A percentile compares a stretch with the other conserved stretches of the same genome.
These are phyloP conservation scores for Lordiphosa collinella DNA, from an alignment of 1,140 invertebrate species.

Conservation along the genomic window DNA sequence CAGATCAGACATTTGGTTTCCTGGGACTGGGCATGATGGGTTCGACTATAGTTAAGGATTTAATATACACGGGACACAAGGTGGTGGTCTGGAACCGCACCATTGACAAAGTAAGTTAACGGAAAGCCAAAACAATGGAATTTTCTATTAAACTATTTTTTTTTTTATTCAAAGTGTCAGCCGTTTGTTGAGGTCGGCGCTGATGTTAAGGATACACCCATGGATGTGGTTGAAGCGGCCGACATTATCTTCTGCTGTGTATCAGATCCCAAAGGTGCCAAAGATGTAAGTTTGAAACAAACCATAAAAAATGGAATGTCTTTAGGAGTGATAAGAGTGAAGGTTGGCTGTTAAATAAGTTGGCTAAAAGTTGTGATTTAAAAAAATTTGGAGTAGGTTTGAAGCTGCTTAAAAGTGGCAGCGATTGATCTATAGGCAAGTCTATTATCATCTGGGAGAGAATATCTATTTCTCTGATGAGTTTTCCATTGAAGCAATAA, in stretches of 20 bases:
- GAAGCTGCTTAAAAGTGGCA: too few relatives aligned
- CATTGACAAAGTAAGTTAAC: constrained; percentile 88
- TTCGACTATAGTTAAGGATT: constrained; percentile 96
- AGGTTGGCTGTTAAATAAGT: too few relatives aligned
- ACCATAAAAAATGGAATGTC: too few relatives aligned
- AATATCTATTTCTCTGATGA: too few relatives aligned
- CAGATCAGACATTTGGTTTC: constrained; percentile 94
- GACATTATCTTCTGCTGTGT: constrained; percentile 98
- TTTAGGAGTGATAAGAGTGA: too few relatives aligned
- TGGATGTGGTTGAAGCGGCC: constrained; percentile 93
- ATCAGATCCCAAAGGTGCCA: constrained; percentile 93
- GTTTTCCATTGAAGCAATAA: too few relatives aligned
- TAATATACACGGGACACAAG: constrained; percentile 95
- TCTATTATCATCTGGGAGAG: too few relatives aligned
- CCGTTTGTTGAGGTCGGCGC: constrained; percentile 89
- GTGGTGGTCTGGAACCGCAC: constrained; percentile 97
- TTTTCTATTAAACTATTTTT: not conserved
- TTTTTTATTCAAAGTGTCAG: constrained; percentile 81
- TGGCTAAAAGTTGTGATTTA: too few relatives aligned
- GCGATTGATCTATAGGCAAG: too few relatives aligned
- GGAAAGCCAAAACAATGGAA: fast-evolving
- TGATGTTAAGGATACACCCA: constrained; percentile 89
- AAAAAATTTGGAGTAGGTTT: too few relatives aligned
- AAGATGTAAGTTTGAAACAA: constrained; percentile 86
- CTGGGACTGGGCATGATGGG: constrained; percentile 98